Conservation (phyloP, 2,888 invertebrate genomes). For the Ophion obscuratus region DNA sequence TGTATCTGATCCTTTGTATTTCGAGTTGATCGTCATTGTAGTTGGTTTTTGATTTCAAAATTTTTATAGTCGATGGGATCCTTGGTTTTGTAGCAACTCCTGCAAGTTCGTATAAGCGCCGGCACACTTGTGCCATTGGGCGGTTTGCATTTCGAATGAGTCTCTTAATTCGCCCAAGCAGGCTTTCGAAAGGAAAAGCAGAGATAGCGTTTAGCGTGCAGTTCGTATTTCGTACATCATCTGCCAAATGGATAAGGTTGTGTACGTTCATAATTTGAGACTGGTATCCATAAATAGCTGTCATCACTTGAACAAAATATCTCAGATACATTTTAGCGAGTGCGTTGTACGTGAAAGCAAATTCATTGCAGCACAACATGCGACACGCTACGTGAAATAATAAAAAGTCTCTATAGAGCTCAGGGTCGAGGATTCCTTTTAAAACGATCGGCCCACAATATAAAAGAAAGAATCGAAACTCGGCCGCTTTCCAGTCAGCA, state of each 20-base stretch:
- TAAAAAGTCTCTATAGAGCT: constrained; percentile 58
- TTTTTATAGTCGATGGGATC: neutral
- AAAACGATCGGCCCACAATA: constrained; percentile 70
- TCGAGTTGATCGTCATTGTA: constrained; percentile 1
- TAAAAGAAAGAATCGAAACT: constrained; percentile 62
- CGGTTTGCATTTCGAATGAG: constrained; percentile 48
- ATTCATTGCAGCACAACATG: constrained; percentile 31
- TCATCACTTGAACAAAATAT: neutral
- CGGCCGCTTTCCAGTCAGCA: constrained; percentile 63
- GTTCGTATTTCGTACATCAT: constrained; percentile 22
- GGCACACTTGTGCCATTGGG: constrained; percentile 55
- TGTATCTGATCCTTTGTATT: neutral
- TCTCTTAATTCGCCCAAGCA: constrained; percentile 39
- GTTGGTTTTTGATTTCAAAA: constrained; percentile 2
- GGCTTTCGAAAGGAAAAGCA: constrained; percentile 34
- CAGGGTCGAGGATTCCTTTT: constrained; percentile 46
- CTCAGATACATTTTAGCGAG: constrained; percentile 19
- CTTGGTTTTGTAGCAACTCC: neutral
- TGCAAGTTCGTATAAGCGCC: constrained; percentile 30
- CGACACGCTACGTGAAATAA: constrained; percentile 47
- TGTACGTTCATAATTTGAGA: constrained; percentile 16
- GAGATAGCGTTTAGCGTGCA: constrained; percentile 11
- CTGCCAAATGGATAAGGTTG: constrained; percentile 15
- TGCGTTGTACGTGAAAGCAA: neutral
- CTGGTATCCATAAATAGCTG: constrained; percentile 1